Conservation (phyloP, 92 coral and sea anemone genomes). For the Zoanthus sociatus region DNA sequence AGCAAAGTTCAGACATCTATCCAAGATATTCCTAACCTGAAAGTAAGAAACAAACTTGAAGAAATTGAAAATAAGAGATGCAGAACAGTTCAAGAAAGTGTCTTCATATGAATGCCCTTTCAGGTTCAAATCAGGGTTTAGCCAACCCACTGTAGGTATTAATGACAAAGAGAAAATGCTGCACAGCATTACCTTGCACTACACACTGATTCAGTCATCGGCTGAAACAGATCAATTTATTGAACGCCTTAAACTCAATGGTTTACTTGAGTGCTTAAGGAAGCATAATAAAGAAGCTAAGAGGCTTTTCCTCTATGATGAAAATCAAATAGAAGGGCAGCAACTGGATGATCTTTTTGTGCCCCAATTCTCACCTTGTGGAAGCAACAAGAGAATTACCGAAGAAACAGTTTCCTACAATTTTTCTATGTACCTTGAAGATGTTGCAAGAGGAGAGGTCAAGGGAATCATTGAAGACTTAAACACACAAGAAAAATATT, state of each 20-base stretch:
- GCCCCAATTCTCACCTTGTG: conserved; percentile 42
- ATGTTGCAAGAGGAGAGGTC: conserved; percentile 47
- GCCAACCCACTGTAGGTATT: conserved; percentile 58
- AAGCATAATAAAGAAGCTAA: conserved; percentile 66
- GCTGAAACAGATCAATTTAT: conserved; percentile 66
- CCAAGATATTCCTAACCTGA: conserved; percentile 60
- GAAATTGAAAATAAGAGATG: conserved; percentile 56
- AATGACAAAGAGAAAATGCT: conserved; percentile 61
- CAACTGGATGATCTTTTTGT: conserved; percentile 55
- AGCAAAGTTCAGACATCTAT: conserved; percentile 55
- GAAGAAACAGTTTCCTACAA: conserved; percentile 64
- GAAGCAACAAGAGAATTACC: conserved; percentile 63
- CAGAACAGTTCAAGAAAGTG: conserved; percentile 61
- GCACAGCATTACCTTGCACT: conserved; percentile 57
- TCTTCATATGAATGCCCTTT: conserved; percentile 67
- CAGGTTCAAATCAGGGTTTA: conserved; percentile 59
- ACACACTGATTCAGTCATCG: conserved; percentile 53
- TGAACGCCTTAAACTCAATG: conserved; percentile 61
- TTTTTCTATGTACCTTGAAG: conserved; percentile 57
- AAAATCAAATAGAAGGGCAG: conserved; percentile 49
- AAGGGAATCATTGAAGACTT: conserved; percentile 62
- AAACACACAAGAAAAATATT: conserved; percentile 57
- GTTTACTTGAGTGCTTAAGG: conserved; percentile 49
- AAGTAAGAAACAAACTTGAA: conserved; percentile 60
- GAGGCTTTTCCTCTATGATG: conserved; percentile 57